Conservation (phyloP, 2,113 vertebrate genomes). For the Eleginops maclovinus region DNA sequence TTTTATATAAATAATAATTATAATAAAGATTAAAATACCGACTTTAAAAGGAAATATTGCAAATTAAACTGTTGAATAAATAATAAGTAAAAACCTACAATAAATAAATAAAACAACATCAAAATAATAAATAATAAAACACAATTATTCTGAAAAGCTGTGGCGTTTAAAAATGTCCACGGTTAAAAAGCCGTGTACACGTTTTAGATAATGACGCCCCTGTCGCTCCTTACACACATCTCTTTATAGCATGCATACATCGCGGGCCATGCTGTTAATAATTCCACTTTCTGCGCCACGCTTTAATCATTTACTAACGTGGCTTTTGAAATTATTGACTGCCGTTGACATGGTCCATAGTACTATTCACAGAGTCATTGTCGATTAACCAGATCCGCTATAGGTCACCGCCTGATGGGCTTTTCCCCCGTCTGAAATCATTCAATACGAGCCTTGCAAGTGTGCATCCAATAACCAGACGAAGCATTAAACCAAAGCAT, state of each 20-base stretch:
- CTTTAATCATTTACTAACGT: slow-evolving; percentile 79
- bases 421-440: slow-evolving; percentile 17
- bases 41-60: too few species aligned
- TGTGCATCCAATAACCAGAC: neutral
- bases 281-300: slow-evolving; percentile 58
- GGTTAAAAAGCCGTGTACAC: too few species aligned
- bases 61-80: too few species aligned
- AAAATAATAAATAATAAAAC: too few species aligned
- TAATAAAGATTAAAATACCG: too few species aligned
- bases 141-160: too few species aligned
- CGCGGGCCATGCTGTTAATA: slow-evolving; percentile 49
- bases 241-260: slow-evolving; percentile 33
- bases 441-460: neutral
- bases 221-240: neutral
- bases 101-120: too few species aligned
- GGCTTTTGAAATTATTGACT: slow-evolving; percentile 75
- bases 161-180: too few species aligned
- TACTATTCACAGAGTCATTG: slow-evolving; percentile 71
- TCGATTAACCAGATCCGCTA: slow-evolving; percentile 75
- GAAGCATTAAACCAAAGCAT: neutral
- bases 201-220: neutral
- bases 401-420: slow-evolving; percentile 23
- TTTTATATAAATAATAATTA: too few species aligned
- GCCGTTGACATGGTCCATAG: slow-evolving; percentile 71
- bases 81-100: too few species aligned